Evolutionary conservation across 92 coral and sea anemone species (phyloP), one percentile per base, ranked within the genome.

Genomic region (Porites cylindrica): DNA sequence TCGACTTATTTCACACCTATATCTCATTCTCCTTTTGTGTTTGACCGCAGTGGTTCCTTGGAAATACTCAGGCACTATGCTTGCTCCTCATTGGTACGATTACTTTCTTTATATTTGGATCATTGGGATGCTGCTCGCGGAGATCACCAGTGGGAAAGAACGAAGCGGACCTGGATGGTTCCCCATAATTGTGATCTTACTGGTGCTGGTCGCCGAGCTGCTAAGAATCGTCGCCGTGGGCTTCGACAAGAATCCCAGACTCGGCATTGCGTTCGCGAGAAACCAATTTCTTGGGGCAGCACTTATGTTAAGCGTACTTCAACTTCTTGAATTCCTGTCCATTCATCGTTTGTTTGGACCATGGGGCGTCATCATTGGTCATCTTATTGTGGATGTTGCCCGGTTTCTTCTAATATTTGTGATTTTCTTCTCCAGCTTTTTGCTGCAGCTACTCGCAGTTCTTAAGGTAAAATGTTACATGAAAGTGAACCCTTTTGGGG

Each of bases 331-430:
- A 75, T 97, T 93, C 70, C 83, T 97, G 14, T 95, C 99, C 79
- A 93, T 97, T 89, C 99, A 97, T 82, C 93, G 94, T 51, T 90
- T 97, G 77, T 97, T 97, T 56, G 99, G 99, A 8, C 99, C 99
- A 1, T 97, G 99, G 99, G 96, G 99, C 8, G 98, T 97, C 67
- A 97, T 97, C 84, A 97, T 97, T 21, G 99, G 99, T 63, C 98
- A 97, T 79, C 85, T 95, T 6, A 94, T 97, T 51, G 94, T 93
- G 12, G 99, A 97, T 72, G 95, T 97, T 29, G 88, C 93, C 11
- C 91, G 98, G 20, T 97, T 97, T 77, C 94, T 97, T 4, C 90
- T 92, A 64, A 95, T 97, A 63, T 71, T 97, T 90, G 72, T 90
- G 54, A 89, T 97, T 65, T 97, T 97, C 79, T 91, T 97, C 71